Evolutionary conservation across 2,797 vertebrate genomes (phyloP).

Genomic region (Melanotaenia boesemani): DNA sequence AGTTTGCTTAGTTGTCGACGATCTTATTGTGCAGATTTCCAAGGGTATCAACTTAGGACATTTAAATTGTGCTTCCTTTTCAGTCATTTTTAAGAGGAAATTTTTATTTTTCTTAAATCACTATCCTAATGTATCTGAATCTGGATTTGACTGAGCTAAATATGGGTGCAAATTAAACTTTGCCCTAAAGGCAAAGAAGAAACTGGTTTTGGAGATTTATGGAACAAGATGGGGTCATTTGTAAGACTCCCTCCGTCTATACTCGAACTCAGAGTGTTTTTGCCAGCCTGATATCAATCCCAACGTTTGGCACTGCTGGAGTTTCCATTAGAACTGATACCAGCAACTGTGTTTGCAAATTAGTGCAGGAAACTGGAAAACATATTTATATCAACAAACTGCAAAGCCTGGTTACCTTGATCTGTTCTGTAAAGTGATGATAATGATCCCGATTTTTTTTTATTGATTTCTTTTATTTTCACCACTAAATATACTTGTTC

Average conservation of each 20-base stretch:
- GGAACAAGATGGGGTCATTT: conserved; percentile 10
- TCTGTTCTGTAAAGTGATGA: not conserved
- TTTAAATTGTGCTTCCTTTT: not conserved
- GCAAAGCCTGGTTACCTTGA: not conserved
- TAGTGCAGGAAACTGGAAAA: not conserved
- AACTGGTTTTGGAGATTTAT: conserved; percentile 37
- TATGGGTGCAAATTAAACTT: conserved; percentile 32
- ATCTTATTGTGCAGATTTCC: not conserved
- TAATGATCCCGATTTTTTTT: not conserved
- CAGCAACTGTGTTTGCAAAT: not conserved
- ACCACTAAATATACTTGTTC: not conserved
- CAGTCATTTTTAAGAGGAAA: not conserved
- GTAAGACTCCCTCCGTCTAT: not conserved
- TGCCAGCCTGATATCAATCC: conserved; percentile 1
- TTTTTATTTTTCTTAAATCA: conserved; percentile 1
- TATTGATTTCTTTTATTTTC: not conserved
- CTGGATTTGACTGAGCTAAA: conserved; percentile 21
- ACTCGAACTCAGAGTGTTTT: conserved; percentile 1
- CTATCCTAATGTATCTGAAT: not conserved
- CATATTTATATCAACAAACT: not conserved
- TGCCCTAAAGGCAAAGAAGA: conserved; percentile 19
- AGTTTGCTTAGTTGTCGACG: not conserved
- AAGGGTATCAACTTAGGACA: not conserved
- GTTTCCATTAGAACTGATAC: not conserved
- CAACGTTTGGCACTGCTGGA: not conserved